Evolutionary conservation across 1,140 invertebrate genomes (phyloP), one percentile per base, ranked within the genome.

Genomic region (Sipha flava): DNA sequence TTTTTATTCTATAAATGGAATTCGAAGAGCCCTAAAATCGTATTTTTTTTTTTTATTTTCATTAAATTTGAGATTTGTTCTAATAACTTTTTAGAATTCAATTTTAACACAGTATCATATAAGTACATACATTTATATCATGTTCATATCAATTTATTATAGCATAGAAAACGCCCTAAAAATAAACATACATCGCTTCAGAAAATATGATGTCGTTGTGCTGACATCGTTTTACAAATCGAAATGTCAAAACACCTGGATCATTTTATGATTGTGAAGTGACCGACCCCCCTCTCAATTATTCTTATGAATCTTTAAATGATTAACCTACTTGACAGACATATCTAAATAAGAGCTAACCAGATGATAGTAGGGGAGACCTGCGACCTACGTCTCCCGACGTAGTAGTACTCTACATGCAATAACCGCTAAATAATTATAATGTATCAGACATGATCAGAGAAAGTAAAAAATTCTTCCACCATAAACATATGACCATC

Each of bases 391-490:
- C 3, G 23, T 47, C 23, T 18, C 14, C 43, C 47, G 26, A 47
- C 40, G 34, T 40, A 66, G 34, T 40, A 43, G 14, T 26, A 66
- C 37, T 21, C n/a, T n/a, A n/a, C n/a, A n/a, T n/a, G 43, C 14
- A 29, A 23, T 3, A 29, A 43, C 23, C 16, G 40, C 66, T 29
- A 70, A 70, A 70, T 47, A 18, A 47, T 70, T 70, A 68, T 23
- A 43, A 66, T 43, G 40, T 70, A 47, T 70, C 18, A n/a, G 66
- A 70, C 66, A 37, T 43, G 64, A 43, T 66, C 37, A 70, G 66
- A 70, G 66, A 70, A 70, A 70, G 66, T 70, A 70, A 70, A 70
- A 70, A 10, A 70, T 70, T 70, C 40, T 70, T 47, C 40, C 26
- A 70, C 16, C 4, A 2, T 75, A 73, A 47, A 21, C n/a, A 47